Evolutionary conservation across 2,888 invertebrate species (phyloP), one percentile per base, ranked within the genome.

Genomic region (Yponomeuta evonymella): DNA sequence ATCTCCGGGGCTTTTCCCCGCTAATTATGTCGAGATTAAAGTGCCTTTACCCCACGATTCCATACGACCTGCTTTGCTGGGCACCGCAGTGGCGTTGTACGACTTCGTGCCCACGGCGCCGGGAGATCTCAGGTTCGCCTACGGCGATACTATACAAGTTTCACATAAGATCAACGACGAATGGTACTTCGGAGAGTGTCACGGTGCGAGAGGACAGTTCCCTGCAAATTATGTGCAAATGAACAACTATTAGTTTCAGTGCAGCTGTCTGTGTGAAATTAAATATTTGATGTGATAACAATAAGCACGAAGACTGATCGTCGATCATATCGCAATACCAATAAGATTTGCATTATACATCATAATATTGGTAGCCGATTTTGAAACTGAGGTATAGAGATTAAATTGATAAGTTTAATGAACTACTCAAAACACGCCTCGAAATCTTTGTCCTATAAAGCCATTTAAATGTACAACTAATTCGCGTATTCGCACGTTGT

Each of bases 1-100:
- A 73, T 92, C 93, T 72, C 94, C 95, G 82, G 98, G 98, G 63
- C 95, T 97, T 76, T 97, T 98, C 87, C 98, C 98, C 1, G 90
- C 93, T 33, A 96, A 94, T 85, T 97, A 96, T 86, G 93, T 97
- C 74, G 94, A 96, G 76, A 88, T 97, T 67, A 94, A 95, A 82
- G 94, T 96, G 75, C 96, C 97, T 71, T 85, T 96, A 72, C 88
- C 93, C 48, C 89, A 87, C 74, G 88, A 90, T 67, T 72, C 75
- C 2, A 36, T 76, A 10, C 73, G 80, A 0, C 71, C 78, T 10
- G 70, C 78, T 2, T 72, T 77, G 9, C 67, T 84, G 74, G 91
- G 90, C 73, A 93, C 93, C 2, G 95, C 94, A 69, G 75, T 77
- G 0, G 96, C 95, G n/a, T 82, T 96, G 71, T 96, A 96, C 83